These are phyloP conservation scores for Zootermopsis nevadensis DNA, from an alignment of 2,888 invertebrate species.

Conservation along the genomic window DNA sequence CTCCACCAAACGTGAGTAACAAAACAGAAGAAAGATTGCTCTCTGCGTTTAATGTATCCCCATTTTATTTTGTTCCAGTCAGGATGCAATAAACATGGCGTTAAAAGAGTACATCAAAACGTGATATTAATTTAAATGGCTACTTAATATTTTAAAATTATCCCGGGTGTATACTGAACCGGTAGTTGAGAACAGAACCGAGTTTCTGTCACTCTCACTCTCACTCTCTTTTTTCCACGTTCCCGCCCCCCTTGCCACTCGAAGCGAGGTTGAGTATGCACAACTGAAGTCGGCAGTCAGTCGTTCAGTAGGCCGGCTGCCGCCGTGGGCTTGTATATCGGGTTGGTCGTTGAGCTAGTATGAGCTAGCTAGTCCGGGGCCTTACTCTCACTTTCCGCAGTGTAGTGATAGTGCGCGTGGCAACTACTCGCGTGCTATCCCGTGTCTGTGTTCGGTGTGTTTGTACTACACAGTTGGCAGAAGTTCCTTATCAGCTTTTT, in stretches of 20 bases:
- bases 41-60: not conserved
- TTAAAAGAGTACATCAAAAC: not conserved
- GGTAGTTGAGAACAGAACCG: constrained; percentile 7
- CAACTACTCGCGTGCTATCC: not conserved
- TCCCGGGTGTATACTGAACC: not conserved
- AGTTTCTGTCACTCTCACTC: constrained; percentile 36
- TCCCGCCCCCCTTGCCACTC: not conserved
- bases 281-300: constrained; percentile 20
- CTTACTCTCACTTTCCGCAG: not conserved
- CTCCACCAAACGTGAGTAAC: too few relatives aligned
- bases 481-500: not conserved
- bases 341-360: too few relatives aligned
- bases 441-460: not conserved
- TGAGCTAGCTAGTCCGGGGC: not conserved
- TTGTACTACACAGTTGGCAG: not conserved
- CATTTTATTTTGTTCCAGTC: not conserved
- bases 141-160: not conserved
- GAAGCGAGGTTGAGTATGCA: not conserved
- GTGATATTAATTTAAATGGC: constrained; percentile 13
- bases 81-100: not conserved
- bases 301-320: constrained; percentile 39
- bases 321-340: not conserved
- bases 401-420: not conserved
- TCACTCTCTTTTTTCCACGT: constrained; percentile 36
- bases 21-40: not conserved